Base-by-base conservation (phyloP, 2,113 vertebrate genomes). In the Crotalus horridus region DNA sequence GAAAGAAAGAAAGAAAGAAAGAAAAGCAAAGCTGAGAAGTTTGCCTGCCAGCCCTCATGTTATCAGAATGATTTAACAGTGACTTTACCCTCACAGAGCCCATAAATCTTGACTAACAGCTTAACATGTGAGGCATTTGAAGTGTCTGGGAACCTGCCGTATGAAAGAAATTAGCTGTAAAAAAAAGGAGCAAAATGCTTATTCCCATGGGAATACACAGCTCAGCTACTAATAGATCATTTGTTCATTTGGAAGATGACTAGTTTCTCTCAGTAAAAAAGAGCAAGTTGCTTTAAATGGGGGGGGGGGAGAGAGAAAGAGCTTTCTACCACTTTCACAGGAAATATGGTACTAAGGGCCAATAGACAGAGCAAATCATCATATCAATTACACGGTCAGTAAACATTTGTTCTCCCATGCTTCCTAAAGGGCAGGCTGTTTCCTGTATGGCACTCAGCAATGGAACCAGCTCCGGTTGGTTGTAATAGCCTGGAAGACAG, bases 351-450 rank as follows among this genome's bases (percentile, higher is more conserved):
- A 97, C 98, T 97, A 98, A 98, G 98, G 98, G 98, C 98, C 94
- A 97, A 97, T 96, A 98, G 98, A 97, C 98, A 98, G 98, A 98
- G 98, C 98, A 98, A 98, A 97, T 98, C 98, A 97, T 97, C 96
- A 93, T 98, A 98, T 98, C 98, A 99, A 99, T 99, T 99, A 99
- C 98, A 99, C 97, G 98, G 98, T 98, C 98, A 97, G 98, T 99
- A 99, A 99, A 98, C 98, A 98, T 97, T 98, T 98, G 97, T 97
- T 97, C 97, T 98, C 97, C 98, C 97, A 94, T 97, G 96, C 97
- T 98, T 97, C 98, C 97, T 97, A 95, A 94, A 91, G 93, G 97
- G 96, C 97, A 98, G 97, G 98, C 96, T 95, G 96, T 97, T 98
- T 98, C 98, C 98, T 98, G 97, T 85, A 94, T 95, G 92, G 93